Evolutionary conservation across 1,140 invertebrate genomes (phyloP), one percentile per base, ranked within the genome.

Genomic region (Lepidurus arcticus): DNA sequence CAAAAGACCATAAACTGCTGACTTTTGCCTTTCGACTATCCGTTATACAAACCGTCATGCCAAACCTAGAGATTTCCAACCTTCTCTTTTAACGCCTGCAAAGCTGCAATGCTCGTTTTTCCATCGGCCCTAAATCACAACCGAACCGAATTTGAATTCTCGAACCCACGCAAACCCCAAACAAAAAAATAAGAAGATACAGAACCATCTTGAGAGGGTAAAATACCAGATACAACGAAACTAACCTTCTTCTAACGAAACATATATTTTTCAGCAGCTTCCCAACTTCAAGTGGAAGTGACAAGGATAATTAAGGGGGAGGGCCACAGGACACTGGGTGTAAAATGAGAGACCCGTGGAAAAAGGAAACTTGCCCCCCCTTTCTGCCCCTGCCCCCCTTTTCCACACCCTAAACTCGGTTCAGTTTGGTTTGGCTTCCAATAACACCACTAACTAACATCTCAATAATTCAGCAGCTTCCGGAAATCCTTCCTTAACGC

Each of bases 1-100:
- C 53, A 65, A 65, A 65, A 65, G 53, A 65, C 53, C 53, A 65
- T 65, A 65, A 65, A 65, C 53, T 65, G 53, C 53, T 65, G 53
- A 65, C 53, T 65, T 65, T 65, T 65, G 53, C 53, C 53, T 65
- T 65, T 65, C 53, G 53, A 65, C 53, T 65, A 65, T 65, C 53
- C 53, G 53, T 65, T 65, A 65, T 65, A 65, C 53, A 65, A 65
- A 65, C 53, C 53, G 13, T 65, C 53, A 65, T 65, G 53, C 53
- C 16, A 65, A 21, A 7, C 53, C 53, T 65, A 0, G 53, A 34
- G 3, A 65, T 65, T 65, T 16, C 21, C 53, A 65, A 65, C 21
- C 53, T 65, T n/a, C 53, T 3, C 34, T 34, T 34, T 34, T 34
- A 34, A 34, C 34, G 34, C 34, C 34, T 34, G 34, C 34, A 34